These are phyloP conservation scores for Pogonognathellus flavescens DNA, from an alignment of 1,140 invertebrate species.

Conservation along the genomic window DNA sequence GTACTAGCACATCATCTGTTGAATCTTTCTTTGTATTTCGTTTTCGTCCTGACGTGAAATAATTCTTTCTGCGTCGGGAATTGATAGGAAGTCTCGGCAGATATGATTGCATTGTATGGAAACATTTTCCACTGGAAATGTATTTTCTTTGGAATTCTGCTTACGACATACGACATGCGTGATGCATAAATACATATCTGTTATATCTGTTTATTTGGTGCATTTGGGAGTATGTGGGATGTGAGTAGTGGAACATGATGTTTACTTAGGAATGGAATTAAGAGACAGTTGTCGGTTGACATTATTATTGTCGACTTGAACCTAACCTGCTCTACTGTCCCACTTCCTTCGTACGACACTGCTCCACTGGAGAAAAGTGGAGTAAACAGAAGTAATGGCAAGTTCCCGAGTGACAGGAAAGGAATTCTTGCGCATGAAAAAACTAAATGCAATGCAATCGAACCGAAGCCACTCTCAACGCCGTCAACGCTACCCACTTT, in stretches of 20 bases:
- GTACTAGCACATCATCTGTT: too few relatives aligned
- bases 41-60: too few relatives aligned
- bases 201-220: neutral
- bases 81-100: too few relatives aligned
- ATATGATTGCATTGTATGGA: too few relatives aligned
- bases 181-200: too few relatives aligned
- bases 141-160: too few relatives aligned
- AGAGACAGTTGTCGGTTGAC: neutral
- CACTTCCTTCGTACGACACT: constrained; percentile 4
- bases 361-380: constrained; percentile 32
- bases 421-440: neutral
- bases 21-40: too few relatives aligned
- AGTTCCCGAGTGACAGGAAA: constrained; percentile 41
- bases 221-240: too few relatives aligned
- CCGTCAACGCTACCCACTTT: neutral
- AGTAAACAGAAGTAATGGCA: constrained; percentile 28
- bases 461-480: neutral
- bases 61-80: too few relatives aligned
- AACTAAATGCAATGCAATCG: neutral
- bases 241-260: neutral
- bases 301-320: constrained; percentile 58
- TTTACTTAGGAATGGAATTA: neutral
- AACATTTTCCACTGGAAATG: too few relatives aligned
- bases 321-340: constrained; percentile 57
- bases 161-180: too few relatives aligned